phyloP scores from a whole-genome alignment of 1,140 invertebrate species.

The Schmidtea mediterranea region DNA sequence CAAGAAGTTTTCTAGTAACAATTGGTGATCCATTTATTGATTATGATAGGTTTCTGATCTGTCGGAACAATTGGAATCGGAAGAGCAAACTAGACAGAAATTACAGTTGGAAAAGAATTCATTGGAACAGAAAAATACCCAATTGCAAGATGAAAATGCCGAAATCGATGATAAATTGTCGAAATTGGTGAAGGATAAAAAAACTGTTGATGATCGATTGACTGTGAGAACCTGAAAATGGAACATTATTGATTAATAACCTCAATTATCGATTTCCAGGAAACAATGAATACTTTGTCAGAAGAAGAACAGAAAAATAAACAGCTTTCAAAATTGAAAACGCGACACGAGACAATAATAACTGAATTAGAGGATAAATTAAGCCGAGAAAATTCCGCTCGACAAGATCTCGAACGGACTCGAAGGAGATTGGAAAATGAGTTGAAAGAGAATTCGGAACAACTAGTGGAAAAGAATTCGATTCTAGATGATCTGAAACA shows the following conservation, averaged over 20 bases:
- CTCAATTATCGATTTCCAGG: no score
- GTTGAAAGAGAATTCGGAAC: neutral
- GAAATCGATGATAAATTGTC: constrained; percentile 34
- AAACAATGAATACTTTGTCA: neutral
- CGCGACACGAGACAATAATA: constrained; percentile 1
- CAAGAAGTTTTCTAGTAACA: constrained; percentile 22
- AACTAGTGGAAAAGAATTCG: neutral
- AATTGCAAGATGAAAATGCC: constrained; percentile 72
- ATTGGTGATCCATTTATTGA: no score
- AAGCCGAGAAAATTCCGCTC: neutral
- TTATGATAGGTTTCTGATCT: constrained; percentile 1
- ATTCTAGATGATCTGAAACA: neutral
- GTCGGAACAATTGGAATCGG: constrained; percentile 47
- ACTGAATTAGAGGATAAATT: constrained; percentile 4
- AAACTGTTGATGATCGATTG: constrained; percentile 52
- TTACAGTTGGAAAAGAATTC: constrained; percentile 81
- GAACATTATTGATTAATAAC: no score
- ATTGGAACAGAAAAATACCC: constrained; percentile 72
- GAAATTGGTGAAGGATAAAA: constrained; percentile 63
- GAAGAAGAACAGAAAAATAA: constrained; percentile 5
- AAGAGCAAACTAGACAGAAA: constrained; percentile 80
- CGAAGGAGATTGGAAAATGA: neutral
- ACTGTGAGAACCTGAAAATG: neutral
- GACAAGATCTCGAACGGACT: constrained; percentile 5
- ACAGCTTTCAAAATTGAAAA: neutral